Evolutionary conservation across 1,140 invertebrate genomes (phyloP), one percentile per base, ranked within the genome.

Genomic region (Atta colombica): DNA sequence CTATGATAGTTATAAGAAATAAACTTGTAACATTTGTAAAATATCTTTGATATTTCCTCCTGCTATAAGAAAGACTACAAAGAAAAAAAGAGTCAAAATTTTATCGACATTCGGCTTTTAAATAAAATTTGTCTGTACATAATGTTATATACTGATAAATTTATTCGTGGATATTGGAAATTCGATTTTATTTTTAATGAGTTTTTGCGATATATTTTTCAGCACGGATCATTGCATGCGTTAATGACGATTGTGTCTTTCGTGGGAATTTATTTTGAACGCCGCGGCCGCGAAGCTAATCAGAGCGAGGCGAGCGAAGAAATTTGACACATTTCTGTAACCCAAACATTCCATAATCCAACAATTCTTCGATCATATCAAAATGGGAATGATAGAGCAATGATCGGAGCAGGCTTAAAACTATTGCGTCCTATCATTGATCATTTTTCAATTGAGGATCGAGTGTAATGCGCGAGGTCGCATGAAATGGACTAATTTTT

Each of bases 11-110:
- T 77, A 28, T 92, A 92, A 93, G 74, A 69, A 93, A 93, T 93
- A 93, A 92, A 93, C 51, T 89, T 80, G 71, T 88, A 87, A 90
- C 58, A 89, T 88, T 93, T 91, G 55, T 91, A 92, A 88, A 58
- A 25, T 78, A 77, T 25, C 18, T 87, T 87, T 55, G 16, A 75
- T 49, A 39, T 55, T 21, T 45, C 49, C 18, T n/a, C 14, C 4
- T 49, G 10, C 5, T 55, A 39, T 28, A 12, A 61, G 31, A 35
- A 3, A 60, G 14, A 1, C 31, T 31, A 31, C 12, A 51, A n/a
- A 63, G 12, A 39, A 55, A 35, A 16, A 51, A 16, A 39, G 28
- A 65, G 3, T 5, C 35, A 53, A 68, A 45, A 25, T 7, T 12
- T 31, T n/a, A 16, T 65, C 18, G 6, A 39, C 2, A 49, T 25